Evolutionary conservation across 2,113 vertebrate genomes (phyloP).

Genomic region (Lucifuga dentata): DNA sequence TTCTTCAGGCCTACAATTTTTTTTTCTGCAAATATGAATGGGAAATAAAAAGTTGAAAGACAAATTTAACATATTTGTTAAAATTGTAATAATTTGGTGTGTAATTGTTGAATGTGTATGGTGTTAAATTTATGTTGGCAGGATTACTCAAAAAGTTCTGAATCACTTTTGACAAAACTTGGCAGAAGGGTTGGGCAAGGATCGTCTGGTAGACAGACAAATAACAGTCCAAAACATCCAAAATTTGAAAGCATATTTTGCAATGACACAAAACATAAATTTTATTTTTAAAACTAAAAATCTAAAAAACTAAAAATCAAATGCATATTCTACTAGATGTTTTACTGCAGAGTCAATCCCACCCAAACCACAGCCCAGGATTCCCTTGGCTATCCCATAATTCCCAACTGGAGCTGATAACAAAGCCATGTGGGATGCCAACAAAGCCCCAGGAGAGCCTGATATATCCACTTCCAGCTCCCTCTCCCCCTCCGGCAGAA

Average conservation of each 20-base stretch:
- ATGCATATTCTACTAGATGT: slow-evolving; percentile 40
- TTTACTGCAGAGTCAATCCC: slow-evolving; percentile 31
- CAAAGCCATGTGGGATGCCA: slow-evolving; percentile 66
- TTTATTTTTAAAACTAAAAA: slow-evolving; percentile 29
- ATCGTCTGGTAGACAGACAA: no score
- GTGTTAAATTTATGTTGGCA: no score
- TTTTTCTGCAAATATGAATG: no score
- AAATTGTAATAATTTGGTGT: no score
- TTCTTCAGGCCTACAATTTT: no score
- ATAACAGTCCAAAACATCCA: no score
- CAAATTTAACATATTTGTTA: no score
- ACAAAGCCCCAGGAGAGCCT: slow-evolving; percentile 68
- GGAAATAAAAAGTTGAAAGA: no score
- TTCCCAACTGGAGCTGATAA: slow-evolving; percentile 65
- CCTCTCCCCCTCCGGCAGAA: slow-evolving; percentile 51
- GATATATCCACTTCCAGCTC: slow-evolving; percentile 61
- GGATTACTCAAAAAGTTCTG: no score
- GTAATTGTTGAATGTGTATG: no score
- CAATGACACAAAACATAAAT: slow-evolving; percentile 9
- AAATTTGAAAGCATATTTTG: slow-evolving; percentile 39
- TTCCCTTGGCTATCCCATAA: slow-evolving; percentile 59
- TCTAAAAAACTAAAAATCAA: slow-evolving; percentile 45
- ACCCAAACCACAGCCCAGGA: slow-evolving; percentile 48
- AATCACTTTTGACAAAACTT: no score
- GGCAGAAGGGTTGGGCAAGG: no score